Conservation (phyloP, 2,888 invertebrate genomes). For the Myopa testacea region DNA sequence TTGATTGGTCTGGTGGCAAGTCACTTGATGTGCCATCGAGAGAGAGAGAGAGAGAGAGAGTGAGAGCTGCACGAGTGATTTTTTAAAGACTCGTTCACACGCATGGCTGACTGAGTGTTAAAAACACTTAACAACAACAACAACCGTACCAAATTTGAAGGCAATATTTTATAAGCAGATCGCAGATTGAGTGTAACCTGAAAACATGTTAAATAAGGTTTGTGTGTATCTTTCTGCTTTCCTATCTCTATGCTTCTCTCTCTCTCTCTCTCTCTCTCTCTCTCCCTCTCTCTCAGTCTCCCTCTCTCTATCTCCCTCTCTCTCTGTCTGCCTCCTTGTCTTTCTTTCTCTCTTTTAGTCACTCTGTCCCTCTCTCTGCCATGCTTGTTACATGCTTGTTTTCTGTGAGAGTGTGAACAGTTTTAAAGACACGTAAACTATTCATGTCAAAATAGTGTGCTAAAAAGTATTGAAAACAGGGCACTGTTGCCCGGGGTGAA, state of each 20-base stretch:
- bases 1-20: background rate
- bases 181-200: background rate
- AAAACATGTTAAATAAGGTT: background rate
- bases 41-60: background rate
- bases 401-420: background rate
- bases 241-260: background rate
- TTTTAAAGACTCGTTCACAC: background rate
- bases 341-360: background rate
- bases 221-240: background rate
- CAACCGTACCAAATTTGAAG: background rate
- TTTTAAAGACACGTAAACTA: background rate
- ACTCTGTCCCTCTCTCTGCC: background rate
- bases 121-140: constrained; percentile 2
- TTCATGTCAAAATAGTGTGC: background rate
- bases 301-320: background rate
- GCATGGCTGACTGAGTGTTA: background rate
- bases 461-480: background rate
- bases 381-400: background rate
- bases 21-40: background rate
- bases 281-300: background rate
- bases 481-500: constrained; percentile 1
- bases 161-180: constrained; percentile 2
- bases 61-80: background rate
- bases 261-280: background rate
- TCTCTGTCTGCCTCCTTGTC: background rate